Conservation (phyloP, 2,113 vertebrate species). For the Nicator chloris region DNA sequence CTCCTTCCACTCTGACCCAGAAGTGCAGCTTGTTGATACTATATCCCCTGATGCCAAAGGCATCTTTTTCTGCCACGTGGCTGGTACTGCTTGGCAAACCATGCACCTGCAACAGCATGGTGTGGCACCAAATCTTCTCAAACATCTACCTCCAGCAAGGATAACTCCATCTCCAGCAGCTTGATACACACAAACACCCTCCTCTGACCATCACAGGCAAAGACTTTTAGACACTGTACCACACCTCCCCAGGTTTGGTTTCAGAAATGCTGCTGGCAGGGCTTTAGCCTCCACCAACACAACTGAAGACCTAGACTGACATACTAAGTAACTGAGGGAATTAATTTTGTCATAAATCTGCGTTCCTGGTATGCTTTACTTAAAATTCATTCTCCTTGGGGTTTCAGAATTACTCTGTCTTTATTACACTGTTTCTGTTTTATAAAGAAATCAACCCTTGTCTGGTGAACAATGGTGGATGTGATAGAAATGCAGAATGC, state of each 20-base stretch:
- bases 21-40: not conserved
- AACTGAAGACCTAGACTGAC: not conserved
- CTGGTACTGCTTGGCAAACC: not conserved
- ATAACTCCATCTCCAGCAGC: not conserved
- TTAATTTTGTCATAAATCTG: not conserved
- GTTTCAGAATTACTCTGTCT: not conserved
- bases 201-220: not conserved
- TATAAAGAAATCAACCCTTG: constrained; percentile 90
- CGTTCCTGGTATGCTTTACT: not conserved
- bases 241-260: not conserved
- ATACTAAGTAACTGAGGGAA: not conserved
- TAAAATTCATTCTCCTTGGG: not conserved
- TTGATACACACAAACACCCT: not conserved
- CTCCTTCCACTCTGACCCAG: not conserved
- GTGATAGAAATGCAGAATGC: constrained; percentile 84
- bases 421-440: not conserved
- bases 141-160: not conserved
- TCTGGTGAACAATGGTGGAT: constrained; percentile 79
- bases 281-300: not conserved
- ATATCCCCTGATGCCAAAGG: not conserved
- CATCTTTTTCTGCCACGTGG: fast-evolving
- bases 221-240: not conserved
- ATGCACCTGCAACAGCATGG: not conserved
- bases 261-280: not conserved
- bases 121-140: not conserved